Percentiles rank a stretch among this genome's conserved stretches.
Conservation (phyloP, 2,888 invertebrate genomes). For the Agrochola macilenta region DNA sequence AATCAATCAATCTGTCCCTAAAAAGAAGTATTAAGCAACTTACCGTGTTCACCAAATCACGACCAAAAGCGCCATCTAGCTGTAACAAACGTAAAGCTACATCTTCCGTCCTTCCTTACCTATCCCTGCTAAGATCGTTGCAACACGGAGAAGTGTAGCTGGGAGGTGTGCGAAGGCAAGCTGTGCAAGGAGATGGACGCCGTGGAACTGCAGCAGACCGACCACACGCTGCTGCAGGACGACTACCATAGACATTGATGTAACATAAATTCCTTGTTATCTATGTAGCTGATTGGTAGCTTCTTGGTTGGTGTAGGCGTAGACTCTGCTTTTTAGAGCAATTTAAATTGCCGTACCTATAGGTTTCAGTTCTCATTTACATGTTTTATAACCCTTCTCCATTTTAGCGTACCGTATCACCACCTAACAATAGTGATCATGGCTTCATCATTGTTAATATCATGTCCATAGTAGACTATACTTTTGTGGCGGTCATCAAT, state of each 20-base stretch:
- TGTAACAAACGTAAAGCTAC: conserved; percentile 10
- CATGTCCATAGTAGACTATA: not conserved
- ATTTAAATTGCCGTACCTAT: not conserved
- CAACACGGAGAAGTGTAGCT: conserved; percentile 86
- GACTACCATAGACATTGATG: conserved; percentile 63
- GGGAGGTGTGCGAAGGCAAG: conserved; percentile 87
- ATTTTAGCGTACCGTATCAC: not conserved
- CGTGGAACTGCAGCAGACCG: conserved; percentile 81
- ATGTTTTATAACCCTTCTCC: not conserved
- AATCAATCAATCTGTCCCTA: not conserved
- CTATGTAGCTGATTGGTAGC: conserved; percentile 8
- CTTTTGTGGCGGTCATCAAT: not conserved
- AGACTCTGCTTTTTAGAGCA: conserved; percentile 3
- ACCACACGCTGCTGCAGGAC: conserved; percentile 73
- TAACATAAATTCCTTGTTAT: conserved; percentile 26
- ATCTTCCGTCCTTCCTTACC: conserved; percentile 39
- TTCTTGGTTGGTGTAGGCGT: not conserved
- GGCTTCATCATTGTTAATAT: not conserved
- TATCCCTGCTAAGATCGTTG: conserved; percentile 82
- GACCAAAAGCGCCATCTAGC: conserved; percentile 1
- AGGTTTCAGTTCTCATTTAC: conserved; percentile 18
- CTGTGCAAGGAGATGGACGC: conserved; percentile 87
- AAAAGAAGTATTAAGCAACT: not conserved
- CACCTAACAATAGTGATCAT: not conserved
- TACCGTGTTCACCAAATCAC: not conserved